phyloP scores from a whole-genome alignment of 1,140 invertebrate genomes.

The Drosophila persimilis region DNA sequence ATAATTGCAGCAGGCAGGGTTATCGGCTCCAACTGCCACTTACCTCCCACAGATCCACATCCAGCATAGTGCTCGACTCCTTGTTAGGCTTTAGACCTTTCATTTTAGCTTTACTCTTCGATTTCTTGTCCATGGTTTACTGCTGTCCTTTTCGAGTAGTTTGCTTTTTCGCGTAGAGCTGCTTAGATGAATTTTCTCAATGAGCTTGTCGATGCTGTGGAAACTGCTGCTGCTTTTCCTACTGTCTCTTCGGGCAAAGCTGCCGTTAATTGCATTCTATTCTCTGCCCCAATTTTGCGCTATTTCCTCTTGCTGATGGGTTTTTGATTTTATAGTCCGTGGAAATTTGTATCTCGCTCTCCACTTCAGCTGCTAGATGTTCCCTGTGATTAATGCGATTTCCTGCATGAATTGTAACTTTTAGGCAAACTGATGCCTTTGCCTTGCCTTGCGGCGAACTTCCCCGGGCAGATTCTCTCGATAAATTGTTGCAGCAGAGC shows the following conservation, averaged over 20 bases:
- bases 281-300: no score
- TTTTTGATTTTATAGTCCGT: neutral
- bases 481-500: no score
- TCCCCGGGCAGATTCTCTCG: no score
- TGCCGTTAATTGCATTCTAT: no score
- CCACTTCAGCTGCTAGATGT: no score
- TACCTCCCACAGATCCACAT: slow-evolving; percentile 74
- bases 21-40: neutral
- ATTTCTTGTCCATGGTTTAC: slow-evolving; percentile 56
- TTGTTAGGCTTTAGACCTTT: slow-evolving; percentile 67
- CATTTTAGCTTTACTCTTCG: slow-evolving; percentile 56
- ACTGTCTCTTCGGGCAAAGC: neutral
- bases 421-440: slow-evolving; percentile 23
- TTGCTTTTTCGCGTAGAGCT: neutral
- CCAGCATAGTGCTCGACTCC: slow-evolving; percentile 66
- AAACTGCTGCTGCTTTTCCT: no score
- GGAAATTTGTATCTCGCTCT: slow-evolving; percentile 3
- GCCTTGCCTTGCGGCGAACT: no score
- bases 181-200: neutral
- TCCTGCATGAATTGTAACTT: slow-evolving; percentile 39
- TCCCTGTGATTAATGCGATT: slow-evolving; percentile 40
- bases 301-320: no score
- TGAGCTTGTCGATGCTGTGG: neutral
- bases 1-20: no score
- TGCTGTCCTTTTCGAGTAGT: neutral